A percentile compares a stretch with the other conserved stretches of the same genome.
Evolutionary conservation across 64 coral and sea anemone genomes (phyloP).

Genomic region (Dendrophyllia cribrosa): DNA sequence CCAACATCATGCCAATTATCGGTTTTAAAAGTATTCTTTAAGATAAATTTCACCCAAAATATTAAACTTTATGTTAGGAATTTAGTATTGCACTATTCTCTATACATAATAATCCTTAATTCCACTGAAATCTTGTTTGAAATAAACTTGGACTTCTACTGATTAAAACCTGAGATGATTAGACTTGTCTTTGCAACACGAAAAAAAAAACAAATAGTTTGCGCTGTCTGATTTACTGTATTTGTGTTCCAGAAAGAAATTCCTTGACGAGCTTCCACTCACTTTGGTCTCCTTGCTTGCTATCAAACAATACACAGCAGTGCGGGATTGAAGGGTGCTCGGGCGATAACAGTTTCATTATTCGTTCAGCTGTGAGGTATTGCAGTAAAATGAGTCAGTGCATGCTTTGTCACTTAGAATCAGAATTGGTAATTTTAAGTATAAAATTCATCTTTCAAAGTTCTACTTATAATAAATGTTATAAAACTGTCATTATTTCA

Average conservation of each 20-base stretch:
- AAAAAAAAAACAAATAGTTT: background rate
- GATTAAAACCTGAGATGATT: background rate
- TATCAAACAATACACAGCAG: conserved; percentile 82
- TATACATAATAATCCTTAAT: background rate
- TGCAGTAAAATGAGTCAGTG: conserved; percentile 70
- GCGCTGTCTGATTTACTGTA: conserved; percentile 13
- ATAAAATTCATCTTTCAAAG: background rate
- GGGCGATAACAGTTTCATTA: conserved; percentile 82
- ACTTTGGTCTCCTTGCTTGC: conserved; percentile 55
- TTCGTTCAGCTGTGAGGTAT: conserved; percentile 75
- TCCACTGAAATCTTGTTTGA: background rate
- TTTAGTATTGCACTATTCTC: background rate
- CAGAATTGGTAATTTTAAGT: background rate
- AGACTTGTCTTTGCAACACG: background rate
- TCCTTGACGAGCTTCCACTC: conserved; percentile 76
- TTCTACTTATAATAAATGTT: background rate
- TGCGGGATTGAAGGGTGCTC: conserved; percentile 54
- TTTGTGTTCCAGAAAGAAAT: conserved; percentile 64
- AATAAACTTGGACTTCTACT: background rate
- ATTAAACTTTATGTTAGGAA: background rate
- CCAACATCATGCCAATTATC: conserved; percentile 44
- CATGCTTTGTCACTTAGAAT: conserved; percentile 10
- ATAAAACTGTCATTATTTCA: no score
- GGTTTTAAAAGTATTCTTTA: background rate
- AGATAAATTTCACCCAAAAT: background rate